phyloP scores from a whole-genome alignment of 1,140 invertebrate species.

The Sminthurides bifidus region DNA sequence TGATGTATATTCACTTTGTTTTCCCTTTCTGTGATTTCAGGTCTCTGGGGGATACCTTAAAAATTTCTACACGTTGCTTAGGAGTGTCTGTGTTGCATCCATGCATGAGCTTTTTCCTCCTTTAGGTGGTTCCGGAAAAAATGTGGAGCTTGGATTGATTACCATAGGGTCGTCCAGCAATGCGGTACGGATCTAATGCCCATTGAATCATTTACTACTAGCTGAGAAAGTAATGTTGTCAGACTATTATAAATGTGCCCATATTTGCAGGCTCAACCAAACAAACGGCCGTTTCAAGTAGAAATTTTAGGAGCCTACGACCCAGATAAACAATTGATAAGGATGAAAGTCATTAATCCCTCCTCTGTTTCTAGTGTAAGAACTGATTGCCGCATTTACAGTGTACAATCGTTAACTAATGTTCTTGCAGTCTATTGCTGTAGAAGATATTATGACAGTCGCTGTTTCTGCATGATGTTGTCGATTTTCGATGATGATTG shows the following conservation, averaged over 20 bases:
- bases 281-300: slow-evolving; percentile 51
- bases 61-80: slow-evolving; percentile 62
- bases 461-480: neutral
- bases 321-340: slow-evolving; percentile 54
- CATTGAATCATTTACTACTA: neutral
- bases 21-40: slow-evolving; percentile 1
- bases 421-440: too few relatives aligned
- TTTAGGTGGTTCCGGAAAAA: slow-evolving; percentile 53
- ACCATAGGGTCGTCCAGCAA: slow-evolving; percentile 57
- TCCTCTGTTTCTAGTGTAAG: slow-evolving; percentile 50
- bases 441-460: too few relatives aligned
- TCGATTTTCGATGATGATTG: neutral
- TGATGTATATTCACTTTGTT: slow-evolving; percentile 26
- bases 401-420: too few relatives aligned
- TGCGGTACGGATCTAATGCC: neutral
- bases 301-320: slow-evolving; percentile 77
- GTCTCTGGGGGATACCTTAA: slow-evolving; percentile 57
- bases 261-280: neutral
- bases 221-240: neutral
- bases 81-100: slow-evolving; percentile 62
- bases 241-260: neutral
- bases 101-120: slow-evolving; percentile 58
- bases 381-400: neutral
- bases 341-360: slow-evolving; percentile 61
- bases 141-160: slow-evolving; percentile 68